Conservation (phyloP, 2,797 vertebrate genomes). For the Clarias laeviceps region DNA sequence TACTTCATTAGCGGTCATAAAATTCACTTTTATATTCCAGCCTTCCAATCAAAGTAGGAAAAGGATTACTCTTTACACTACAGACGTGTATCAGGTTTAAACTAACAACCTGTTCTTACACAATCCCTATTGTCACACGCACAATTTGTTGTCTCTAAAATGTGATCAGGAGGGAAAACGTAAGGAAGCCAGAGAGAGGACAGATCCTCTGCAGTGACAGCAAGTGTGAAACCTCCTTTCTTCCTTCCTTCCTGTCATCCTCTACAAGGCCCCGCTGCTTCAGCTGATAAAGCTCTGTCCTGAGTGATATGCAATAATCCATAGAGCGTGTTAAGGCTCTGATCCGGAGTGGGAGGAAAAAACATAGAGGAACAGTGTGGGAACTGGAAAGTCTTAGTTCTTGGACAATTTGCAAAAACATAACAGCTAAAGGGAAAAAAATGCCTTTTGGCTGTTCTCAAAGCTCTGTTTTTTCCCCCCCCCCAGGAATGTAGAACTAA, state of each 20-base stretch:
- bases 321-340: not conserved
- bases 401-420: constrained; percentile 20
- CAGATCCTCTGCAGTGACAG: constrained; percentile 29
- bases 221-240: constrained; percentile 42
- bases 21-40: not conserved
- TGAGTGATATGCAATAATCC: constrained; percentile 25
- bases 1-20: not conserved
- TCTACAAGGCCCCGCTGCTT: constrained; percentile 1
- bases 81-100: not conserved
- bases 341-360: not conserved
- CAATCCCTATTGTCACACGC: not conserved
- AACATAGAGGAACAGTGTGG: not conserved
- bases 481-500: constrained; percentile 20
- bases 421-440: constrained; percentile 20
- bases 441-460: not conserved
- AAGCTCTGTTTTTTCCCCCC: constrained; percentile 6
- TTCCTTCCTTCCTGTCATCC: constrained; percentile 54
- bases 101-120: not conserved
- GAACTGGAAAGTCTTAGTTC: constrained; percentile 29
- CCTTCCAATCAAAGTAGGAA: not conserved
- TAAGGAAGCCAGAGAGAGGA: constrained; percentile 28
- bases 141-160: constrained; percentile 12
- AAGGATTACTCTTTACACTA: not conserved
- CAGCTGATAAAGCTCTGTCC: constrained; percentile 34
- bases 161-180: constrained; percentile 25